phyloP scores from a whole-genome alignment of 2,113 vertebrate species.

The Hiodon alosoides region DNA sequence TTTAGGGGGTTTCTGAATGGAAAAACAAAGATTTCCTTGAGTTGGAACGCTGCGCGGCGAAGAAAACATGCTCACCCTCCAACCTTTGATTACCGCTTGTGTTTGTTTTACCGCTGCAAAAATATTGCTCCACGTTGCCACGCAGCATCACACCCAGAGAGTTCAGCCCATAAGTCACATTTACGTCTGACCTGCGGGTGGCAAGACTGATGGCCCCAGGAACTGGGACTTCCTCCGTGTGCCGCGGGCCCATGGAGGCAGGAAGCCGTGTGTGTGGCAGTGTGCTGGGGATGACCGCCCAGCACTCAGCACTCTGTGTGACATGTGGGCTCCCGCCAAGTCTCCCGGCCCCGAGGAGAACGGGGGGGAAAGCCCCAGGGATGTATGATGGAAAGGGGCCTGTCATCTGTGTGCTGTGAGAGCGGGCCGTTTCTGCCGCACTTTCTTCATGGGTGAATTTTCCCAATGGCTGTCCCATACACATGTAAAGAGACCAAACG shows the following conservation, averaged over 20 bases:
- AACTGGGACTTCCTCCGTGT: slow-evolving; percentile 57
- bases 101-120: slow-evolving; percentile 48
- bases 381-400: slow-evolving; percentile 14
- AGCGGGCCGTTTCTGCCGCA: slow-evolving; percentile 15
- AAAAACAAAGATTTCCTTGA: slow-evolving; percentile 30
- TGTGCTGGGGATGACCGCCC: slow-evolving; percentile 23
- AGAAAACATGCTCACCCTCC: slow-evolving; percentile 40
- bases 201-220: slow-evolving; percentile 55
- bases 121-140: slow-evolving; percentile 38
- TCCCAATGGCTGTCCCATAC: slow-evolving; percentile 31
- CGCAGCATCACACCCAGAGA: slow-evolving; percentile 16
- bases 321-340: slow-evolving; percentile 28
- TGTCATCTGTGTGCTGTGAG: slow-evolving; percentile 37
- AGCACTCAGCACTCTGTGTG: slow-evolving; percentile 31
- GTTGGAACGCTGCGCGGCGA: slow-evolving; percentile 33
- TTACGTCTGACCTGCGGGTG: slow-evolving; percentile 45
- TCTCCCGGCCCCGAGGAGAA: slow-evolving; percentile 11
- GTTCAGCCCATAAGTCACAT: slow-evolving; percentile 50
- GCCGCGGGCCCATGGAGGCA: slow-evolving; percentile 13
- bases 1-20: slow-evolving; percentile 2
- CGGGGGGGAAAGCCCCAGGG: slow-evolving; percentile 6
- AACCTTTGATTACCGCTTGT: slow-evolving; percentile 29
- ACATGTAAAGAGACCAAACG: neutral
- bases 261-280: slow-evolving; percentile 47
- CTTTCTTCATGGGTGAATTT: slow-evolving; percentile 23